Base-by-base conservation (phyloP, 2,888 invertebrate species). In the Allophyes oxyacanthae region DNA sequence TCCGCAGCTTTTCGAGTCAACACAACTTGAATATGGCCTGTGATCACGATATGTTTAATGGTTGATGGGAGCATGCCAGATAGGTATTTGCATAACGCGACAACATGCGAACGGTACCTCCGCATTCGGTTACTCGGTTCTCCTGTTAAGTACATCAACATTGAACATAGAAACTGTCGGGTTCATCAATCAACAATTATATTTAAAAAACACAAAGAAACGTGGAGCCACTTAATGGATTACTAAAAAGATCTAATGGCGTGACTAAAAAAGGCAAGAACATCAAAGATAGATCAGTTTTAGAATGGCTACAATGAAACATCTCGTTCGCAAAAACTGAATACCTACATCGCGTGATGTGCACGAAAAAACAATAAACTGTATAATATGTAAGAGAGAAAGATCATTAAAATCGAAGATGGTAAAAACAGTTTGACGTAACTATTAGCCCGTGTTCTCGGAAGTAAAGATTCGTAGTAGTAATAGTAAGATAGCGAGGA, bases 61-160 rank as follows among this genome's bases (percentile, higher is more conserved):
- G n/a, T n/a, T n/a, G n/a, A n/a, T 74, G 64, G 49, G 62, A 60
- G 41, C 60, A 60, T 52, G 57, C 56, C 48, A 70, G 50, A 59
- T 80, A 70, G 50, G 57, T 80, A 84, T 85, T 83, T 84, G 82
- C 79, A 82, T 85, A 77, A 65, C 79, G 77, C 73, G 72, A 56
- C 64, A 80, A 46, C 84, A 83, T 82, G 83, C 80, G 55, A 84
- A 62, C 67, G 55, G 56, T 65, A 67, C 67, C 14, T 60, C 53
- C 66, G 50, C 63, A 60, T 69, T 62, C 66, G 53, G 42, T 62
- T 49, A 59, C 72, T 61, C 59, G 62, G 46, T 53, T 54, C 30
- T 26, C 30, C 14, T 53, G 48, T n/a, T 45, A 20, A 20, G 4
- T 50, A 57, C 38, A 13, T 42, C 26, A 6, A 55, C 52, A 15